Conservation (phyloP, 2,113 vertebrate genomes). For the Chloropsis cyanopogon region DNA sequence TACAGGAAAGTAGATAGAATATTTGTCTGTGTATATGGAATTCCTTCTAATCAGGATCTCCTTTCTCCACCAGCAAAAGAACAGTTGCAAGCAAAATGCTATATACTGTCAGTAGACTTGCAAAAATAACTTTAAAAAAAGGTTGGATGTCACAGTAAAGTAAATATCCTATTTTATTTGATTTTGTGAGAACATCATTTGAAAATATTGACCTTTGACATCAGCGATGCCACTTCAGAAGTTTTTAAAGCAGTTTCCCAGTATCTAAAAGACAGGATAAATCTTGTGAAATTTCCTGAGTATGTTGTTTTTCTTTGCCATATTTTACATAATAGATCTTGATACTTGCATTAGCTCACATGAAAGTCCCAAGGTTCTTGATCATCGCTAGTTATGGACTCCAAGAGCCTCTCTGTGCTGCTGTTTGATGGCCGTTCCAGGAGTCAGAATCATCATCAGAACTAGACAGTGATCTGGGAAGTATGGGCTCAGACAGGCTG, state of each 20-base stretch:
- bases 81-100: not conserved
- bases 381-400: not conserved
- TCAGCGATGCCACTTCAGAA: not conserved
- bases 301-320: not conserved
- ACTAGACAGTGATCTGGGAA: not conserved
- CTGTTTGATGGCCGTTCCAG: constrained; percentile 11
- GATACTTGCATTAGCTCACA: not conserved
- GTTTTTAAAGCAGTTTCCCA: constrained; percentile 1
- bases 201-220: constrained; percentile 13
- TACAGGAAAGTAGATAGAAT: not conserved
- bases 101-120: not conserved
- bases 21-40: not conserved
- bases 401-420: not conserved
- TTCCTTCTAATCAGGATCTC: not conserved
- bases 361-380: not conserved
- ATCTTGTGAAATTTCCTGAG: not conserved
- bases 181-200: not conserved
- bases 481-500: constrained; percentile 13
- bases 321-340: not conserved
- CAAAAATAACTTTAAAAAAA: not conserved
- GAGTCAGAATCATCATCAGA: not conserved
- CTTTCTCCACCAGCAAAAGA: not conserved
- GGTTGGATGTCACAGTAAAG: not conserved
- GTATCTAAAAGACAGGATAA: constrained; percentile 3
- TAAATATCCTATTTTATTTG: not conserved